phyloP scores from a whole-genome alignment of 30 jellyfish, hydroid and myxozoan genomes.

The Cassiopea xamachana region DNA sequence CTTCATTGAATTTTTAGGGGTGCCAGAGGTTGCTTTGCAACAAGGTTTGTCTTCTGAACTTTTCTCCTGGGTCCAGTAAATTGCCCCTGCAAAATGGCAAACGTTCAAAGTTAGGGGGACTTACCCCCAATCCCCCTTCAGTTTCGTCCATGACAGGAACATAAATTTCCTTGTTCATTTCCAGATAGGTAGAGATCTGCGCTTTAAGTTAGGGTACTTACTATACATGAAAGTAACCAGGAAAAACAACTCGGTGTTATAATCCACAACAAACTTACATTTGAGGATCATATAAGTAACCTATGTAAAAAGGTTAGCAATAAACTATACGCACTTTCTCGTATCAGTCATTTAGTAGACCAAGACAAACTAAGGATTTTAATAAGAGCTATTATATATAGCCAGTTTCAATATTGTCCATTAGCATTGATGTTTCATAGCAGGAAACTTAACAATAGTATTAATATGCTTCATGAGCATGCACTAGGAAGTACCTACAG shows the following conservation, averaged over 20 bases:
- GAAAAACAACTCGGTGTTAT: slow-evolving; percentile 49
- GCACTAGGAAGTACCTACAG: not conserved
- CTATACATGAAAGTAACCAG: not conserved
- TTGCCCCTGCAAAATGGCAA: no score
- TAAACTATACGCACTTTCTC: slow-evolving; percentile 69
- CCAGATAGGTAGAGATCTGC: no score
- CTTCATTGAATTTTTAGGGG: no score
- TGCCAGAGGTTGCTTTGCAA: no score
- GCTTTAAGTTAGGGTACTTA: no score
- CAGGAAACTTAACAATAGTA: not conserved
- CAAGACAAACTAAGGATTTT: slow-evolving; percentile 11
- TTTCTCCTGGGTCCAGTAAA: no score
- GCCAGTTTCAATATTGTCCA: slow-evolving; percentile 33
- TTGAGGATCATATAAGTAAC: slow-evolving; percentile 21
- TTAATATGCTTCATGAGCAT: not conserved
- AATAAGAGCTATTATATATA: slow-evolving; percentile 21
- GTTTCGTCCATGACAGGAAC: no score
- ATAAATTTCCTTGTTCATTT: no score
- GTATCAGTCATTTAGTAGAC: slow-evolving; percentile 38
- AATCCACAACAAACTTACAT: slow-evolving; percentile 15
- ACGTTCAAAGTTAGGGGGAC: no score
- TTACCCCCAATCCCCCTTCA: no score
- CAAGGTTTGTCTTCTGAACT: no score
- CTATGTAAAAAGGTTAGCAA: slow-evolving; percentile 68
- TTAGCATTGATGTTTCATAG: slow-evolving; percentile 20